Evolutionary conservation across 2,888 invertebrate genomes (phyloP).

Genomic region (Coenonympha glycerion): DNA sequence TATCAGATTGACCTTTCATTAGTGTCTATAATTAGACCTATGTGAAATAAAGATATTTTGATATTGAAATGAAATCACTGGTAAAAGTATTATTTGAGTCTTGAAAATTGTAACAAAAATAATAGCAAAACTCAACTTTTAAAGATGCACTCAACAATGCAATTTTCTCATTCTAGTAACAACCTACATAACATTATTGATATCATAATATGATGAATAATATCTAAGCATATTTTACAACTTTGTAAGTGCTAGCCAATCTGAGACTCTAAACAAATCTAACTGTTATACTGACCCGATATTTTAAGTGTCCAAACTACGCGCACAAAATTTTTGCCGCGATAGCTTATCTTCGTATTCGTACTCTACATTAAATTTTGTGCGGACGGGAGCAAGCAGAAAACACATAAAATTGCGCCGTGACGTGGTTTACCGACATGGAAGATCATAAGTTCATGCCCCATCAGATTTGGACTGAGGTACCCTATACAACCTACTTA

Average conservation of each 20-base stretch:
- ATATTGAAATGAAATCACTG: too few relatives aligned
- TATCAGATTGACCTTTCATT: too few relatives aligned
- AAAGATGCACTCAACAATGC: too few relatives aligned
- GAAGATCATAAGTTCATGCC: conserved; percentile 35
- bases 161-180: too few relatives aligned
- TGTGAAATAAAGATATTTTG: too few relatives aligned
- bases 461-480: conserved; percentile 29
- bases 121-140: too few relatives aligned
- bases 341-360: conserved; percentile 24
- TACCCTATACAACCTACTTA: not conserved
- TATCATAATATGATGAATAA: too few relatives aligned
- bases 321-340: conserved; percentile 10
- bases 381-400: conserved; percentile 32
- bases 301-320: conserved; percentile 1
- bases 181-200: too few relatives aligned
- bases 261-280: not conserved
- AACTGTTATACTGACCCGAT: not conserved
- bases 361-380: conserved; percentile 32
- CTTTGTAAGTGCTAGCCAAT: not conserved
- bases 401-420: conserved; percentile 40
- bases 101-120: too few relatives aligned
- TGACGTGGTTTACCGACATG: conserved; percentile 37
- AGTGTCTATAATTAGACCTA: too few relatives aligned
- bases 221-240: too few relatives aligned
- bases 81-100: too few relatives aligned